Evolutionary conservation across 2,797 vertebrate species (phyloP).

Genomic region (Molossus alvarezi): DNA sequence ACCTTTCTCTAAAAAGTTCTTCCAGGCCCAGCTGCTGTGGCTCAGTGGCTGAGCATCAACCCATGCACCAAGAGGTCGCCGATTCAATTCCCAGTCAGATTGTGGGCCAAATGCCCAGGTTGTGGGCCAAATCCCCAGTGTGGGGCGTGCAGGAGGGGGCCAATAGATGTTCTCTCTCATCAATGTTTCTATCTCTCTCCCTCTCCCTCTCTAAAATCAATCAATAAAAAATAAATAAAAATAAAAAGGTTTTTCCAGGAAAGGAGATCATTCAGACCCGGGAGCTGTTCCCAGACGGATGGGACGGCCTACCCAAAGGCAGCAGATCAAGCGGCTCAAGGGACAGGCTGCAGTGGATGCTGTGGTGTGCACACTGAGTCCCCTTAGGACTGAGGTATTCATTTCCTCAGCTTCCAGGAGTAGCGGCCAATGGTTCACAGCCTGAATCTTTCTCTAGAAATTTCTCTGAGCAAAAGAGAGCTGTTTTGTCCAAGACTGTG

Average conservation of each 20-base stretch:
- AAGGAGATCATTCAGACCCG: neutral
- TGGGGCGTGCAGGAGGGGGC: too few relatives aligned
- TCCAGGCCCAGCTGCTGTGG: neutral
- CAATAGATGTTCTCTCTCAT: too few relatives aligned
- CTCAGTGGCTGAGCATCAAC: too few relatives aligned
- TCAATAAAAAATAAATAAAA: too few relatives aligned
- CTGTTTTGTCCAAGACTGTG: neutral
- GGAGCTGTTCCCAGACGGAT: neutral
- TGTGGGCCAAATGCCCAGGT: too few relatives aligned
- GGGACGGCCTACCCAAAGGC: neutral
- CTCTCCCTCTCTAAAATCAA: too few relatives aligned
- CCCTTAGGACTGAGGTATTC: neutral
- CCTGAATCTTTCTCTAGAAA: slow-evolving; percentile 30
- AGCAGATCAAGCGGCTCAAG: neutral
- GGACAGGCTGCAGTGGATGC: neutral
- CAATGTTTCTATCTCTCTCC: too few relatives aligned
- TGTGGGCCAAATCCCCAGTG: too few relatives aligned
- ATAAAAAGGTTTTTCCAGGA: neutral
- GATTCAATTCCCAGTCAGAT: too few relatives aligned
- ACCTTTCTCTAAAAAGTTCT: slow-evolving; percentile 25
- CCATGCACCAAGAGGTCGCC: too few relatives aligned
- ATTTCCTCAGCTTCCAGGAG: neutral
- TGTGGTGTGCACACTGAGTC: neutral
- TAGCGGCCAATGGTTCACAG: neutral
- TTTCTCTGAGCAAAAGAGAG: neutral